Percentiles rank a stretch among this genome's conserved stretches.
Conservation (phyloP, 1,140 invertebrate genomes). For the Eriosoma lanigerum region DNA sequence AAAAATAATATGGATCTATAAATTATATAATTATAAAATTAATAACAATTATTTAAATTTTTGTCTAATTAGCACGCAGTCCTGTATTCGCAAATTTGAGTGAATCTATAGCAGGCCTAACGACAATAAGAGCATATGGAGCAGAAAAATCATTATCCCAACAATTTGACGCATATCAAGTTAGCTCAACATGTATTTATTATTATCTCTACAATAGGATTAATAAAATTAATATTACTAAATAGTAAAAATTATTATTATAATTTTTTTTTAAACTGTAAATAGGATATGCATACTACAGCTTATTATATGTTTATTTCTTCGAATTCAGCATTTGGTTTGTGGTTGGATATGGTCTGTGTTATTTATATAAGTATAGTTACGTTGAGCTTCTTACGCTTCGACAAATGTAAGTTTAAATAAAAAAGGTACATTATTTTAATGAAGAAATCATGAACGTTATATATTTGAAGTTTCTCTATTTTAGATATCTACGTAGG, state of each 20-base stretch:
- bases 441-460: too few species aligned
- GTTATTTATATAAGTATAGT: background rate
- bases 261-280: too few species aligned
- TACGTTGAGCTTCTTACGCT: background rate
- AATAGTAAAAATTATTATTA: background rate
- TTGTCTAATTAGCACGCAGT: slow-evolving; percentile 64
- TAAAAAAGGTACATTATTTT: background rate
- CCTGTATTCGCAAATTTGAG: slow-evolving; percentile 87
- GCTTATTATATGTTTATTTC: background rate
- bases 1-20: too few species aligned
- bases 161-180: slow-evolving; percentile 75
- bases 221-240: too few species aligned
- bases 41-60: background rate
- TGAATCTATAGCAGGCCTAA: slow-evolving; percentile 81
- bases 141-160: slow-evolving; percentile 76
- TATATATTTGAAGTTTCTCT: background rate
- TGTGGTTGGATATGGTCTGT: background rate
- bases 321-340: background rate
- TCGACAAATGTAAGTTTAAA: background rate
- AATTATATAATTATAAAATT: too few species aligned
- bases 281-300: background rate
- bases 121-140: slow-evolving; percentile 83
- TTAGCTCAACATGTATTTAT: slow-evolving; percentile 21
- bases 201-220: background rate
- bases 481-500: slow-evolving; percentile 60